A percentile compares a stretch with the other conserved stretches of the same genome.
These are phyloP conservation scores for Pangasius larnaudii DNA, from an alignment of 2,797 vertebrate genomes.

Conservation along the genomic window DNA sequence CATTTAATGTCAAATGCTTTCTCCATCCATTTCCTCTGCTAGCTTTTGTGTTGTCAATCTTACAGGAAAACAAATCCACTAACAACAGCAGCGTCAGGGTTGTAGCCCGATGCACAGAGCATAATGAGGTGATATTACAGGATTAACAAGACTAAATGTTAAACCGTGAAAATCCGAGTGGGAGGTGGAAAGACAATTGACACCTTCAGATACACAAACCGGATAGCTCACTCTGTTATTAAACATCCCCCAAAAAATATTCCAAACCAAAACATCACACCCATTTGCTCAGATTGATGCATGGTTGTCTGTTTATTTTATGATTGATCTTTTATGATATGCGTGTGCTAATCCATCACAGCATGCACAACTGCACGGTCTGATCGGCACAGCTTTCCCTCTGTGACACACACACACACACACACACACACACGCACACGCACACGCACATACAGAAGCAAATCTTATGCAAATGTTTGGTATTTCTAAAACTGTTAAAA, in stretches of 20 bases:
- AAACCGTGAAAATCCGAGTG: conserved; percentile 73
- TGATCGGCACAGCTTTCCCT: conserved; percentile 20
- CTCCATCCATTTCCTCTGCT: background rate
- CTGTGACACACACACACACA: background rate
- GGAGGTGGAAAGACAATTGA: conserved; percentile 67
- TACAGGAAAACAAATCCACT: conserved; percentile 13
- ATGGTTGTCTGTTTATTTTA: conserved; percentile 14
- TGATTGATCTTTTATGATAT: conserved; percentile 14
- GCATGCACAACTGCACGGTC: conserved; percentile 30
- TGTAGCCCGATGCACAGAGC: conserved; percentile 48
- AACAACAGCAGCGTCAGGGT: conserved; percentile 15
- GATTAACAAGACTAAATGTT: conserved; percentile 73
- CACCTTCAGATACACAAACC: conserved; percentile 56
- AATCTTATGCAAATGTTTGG: background rate
- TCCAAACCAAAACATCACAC: background rate
- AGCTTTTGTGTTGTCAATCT: conserved; percentile 37
- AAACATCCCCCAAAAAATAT: background rate
- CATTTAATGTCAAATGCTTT: background rate
- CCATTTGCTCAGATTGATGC: background rate
- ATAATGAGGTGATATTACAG: conserved; percentile 69
- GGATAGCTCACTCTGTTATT: background rate
- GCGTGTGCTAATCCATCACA: conserved; percentile 22
- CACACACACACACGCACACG: background rate
- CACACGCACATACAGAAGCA: background rate
- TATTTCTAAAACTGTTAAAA: background rate